Evolutionary conservation across 1,140 invertebrate species (phyloP).

Genomic region (Drosophila kurseongensis): DNA sequence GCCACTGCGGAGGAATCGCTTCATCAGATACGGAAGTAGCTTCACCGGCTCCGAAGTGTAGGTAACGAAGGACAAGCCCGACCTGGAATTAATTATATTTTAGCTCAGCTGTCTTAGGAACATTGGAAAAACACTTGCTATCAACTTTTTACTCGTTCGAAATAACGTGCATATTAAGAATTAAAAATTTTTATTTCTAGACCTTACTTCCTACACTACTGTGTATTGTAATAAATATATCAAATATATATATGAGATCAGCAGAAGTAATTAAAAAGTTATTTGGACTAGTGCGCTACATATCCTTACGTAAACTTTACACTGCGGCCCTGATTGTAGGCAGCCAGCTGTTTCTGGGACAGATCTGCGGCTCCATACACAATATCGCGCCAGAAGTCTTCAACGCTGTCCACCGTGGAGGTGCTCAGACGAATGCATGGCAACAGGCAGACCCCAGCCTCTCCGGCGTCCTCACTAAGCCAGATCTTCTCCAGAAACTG

Average conservation of each 20-base stretch:
- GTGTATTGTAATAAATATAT: too few relatives aligned
- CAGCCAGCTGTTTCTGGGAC: constrained; percentile 85
- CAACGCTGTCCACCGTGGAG: constrained; percentile 38
- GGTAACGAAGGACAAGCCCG: constrained; percentile 87
- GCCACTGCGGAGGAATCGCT: constrained; percentile 86
- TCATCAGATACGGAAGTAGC: constrained; percentile 87
- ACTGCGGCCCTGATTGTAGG: constrained; percentile 84
- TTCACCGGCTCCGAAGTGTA: constrained; percentile 87
- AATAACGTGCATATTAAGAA: too few relatives aligned
- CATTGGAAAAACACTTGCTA: too few relatives aligned
- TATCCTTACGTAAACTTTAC: constrained; percentile 85
- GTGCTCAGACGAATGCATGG: constrained; percentile 86
- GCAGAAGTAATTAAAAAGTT: too few relatives aligned
- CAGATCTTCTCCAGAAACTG: constrained; percentile 87
- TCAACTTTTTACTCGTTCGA: too few relatives aligned
- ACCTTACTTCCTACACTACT: too few relatives aligned
- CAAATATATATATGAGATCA: too few relatives aligned
- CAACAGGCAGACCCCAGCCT: constrained; percentile 87
- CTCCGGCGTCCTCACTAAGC: constrained; percentile 86
- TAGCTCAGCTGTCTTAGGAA: too few relatives aligned
- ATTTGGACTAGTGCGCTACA: too few relatives aligned
- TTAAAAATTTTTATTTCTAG: too few relatives aligned
- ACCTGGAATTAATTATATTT: constrained; percentile 82
- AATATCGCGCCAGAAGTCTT: constrained; percentile 85
- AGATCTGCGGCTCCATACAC: constrained; percentile 87